Base-by-base conservation (phyloP, 2,888 invertebrate genomes). In the Petrolisthes cinctipes region DNA sequence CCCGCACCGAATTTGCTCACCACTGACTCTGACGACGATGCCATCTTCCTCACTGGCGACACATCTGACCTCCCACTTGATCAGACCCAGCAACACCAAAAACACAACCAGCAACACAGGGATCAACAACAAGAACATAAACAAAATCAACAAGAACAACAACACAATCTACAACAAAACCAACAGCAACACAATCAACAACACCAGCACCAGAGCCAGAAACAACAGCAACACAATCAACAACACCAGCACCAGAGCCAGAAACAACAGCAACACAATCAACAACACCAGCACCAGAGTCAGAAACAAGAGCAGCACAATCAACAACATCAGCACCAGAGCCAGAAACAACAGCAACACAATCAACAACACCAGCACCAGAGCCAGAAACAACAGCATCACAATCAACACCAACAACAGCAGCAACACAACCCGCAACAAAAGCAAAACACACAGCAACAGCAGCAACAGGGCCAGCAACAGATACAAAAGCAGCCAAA, bases 11-110 rank as follows among this genome's bases (percentile, higher is more conserved):
- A 61, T 66, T 61, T 37, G 11, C 14, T 51, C 66, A 66, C 53
- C n/a, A 61, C 75, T 5, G 17, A 66, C 4, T 51, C 17, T 0
- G 20, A 79, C 14, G 61, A 79, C 4, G 85, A 85, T 6, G 53
- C 76, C 7, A 20, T 85, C 23, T 79, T 79, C 57, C n/a, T 85
- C 68, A 85, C 66, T 20, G 79, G 23, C n/a, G 85, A 85, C 85
- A n/a, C 61, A 17, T 14, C 54, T 23, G 14, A 17, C 57, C 61
- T 78, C 76, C n/a, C 53, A 66, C n/a, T 11, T 4, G n/a, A 23
- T 17, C 4, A 56, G 51, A n/a, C 71, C 68, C 71, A 23, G 53
- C 11, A 17, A 53, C 68, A 66, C 5, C 14, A 37, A 14, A 37
- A 66, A 61, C 81, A 57, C 56, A 17, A 37, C 4, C 56, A 61